A percentile compares a stretch with the other conserved stretches of the same genome.
phyloP scores from a whole-genome alignment of 1,140 invertebrate genomes.

The Armadillidium nasatum region DNA sequence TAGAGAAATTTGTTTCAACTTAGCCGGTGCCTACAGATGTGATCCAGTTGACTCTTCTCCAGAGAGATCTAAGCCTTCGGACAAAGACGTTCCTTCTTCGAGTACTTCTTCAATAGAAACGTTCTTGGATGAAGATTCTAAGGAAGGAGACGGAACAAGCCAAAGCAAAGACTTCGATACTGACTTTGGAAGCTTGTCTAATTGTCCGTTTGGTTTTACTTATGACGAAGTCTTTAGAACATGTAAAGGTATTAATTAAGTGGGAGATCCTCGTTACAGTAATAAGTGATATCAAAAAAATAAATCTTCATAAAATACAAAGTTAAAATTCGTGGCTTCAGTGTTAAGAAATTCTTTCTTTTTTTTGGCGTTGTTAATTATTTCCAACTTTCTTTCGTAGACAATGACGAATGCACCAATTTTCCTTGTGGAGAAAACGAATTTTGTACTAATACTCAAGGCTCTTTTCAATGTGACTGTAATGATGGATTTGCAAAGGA shows the following conservation, averaged over 20 bases:
- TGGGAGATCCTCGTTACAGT: too few species aligned
- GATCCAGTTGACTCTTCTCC: slow-evolving; percentile 34
- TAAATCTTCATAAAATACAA: too few species aligned
- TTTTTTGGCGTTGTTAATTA: too few species aligned
- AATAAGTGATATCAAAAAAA: too few species aligned
- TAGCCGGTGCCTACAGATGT: slow-evolving; percentile 49
- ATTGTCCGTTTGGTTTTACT: slow-evolving; percentile 28
- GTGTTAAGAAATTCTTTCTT: too few species aligned
- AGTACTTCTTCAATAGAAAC: neutral
- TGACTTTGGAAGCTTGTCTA: too few species aligned
- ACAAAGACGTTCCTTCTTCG: neutral
- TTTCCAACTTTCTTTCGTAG: slow-evolving; percentile 45
- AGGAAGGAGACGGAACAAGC: too few species aligned
- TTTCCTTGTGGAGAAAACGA: slow-evolving; percentile 61
- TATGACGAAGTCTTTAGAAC: slow-evolving; percentile 6
- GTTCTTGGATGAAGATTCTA: too few species aligned
- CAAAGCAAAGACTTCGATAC: too few species aligned
- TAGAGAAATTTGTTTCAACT: slow-evolving; percentile 48
- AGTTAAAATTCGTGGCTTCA: too few species aligned
- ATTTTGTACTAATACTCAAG: slow-evolving; percentile 82
- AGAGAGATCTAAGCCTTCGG: neutral
- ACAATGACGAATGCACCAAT: slow-evolving; percentile 62
- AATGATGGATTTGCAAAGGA: slow-evolving; percentile 55
- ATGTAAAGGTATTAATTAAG: slow-evolving; percentile 30
- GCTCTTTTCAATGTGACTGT: slow-evolving; percentile 70